Percentiles rank a stretch among this genome's conserved stretches.
Conservation (phyloP, 2,888 invertebrate species). For the Rhamnusium bicolor region DNA sequence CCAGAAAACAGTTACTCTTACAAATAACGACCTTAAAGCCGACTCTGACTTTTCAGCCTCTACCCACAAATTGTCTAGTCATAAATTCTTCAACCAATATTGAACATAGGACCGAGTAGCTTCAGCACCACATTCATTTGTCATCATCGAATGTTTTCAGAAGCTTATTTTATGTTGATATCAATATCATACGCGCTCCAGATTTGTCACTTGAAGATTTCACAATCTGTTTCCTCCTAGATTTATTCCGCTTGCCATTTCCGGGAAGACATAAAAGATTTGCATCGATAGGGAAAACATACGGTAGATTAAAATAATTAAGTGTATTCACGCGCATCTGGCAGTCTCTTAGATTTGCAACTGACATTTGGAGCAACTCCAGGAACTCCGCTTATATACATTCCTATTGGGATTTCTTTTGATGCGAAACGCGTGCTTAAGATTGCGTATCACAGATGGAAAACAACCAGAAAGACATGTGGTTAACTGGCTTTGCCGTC, state of each 20-base stretch:
- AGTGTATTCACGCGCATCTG: conserved; percentile 26
- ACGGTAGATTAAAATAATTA: conserved; percentile 23
- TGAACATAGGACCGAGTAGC: too few relatives aligned
- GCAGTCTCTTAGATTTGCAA: conserved; percentile 23
- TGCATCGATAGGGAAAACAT: not conserved
- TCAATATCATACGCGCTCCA: too few relatives aligned
- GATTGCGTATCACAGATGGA: conserved; percentile 23
- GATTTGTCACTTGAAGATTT: not conserved
- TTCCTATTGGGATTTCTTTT: conserved; percentile 24
- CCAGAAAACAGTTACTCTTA: too few relatives aligned
- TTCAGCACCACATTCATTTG: too few relatives aligned
- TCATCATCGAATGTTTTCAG: too few relatives aligned
- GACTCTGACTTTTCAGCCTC: too few relatives aligned
- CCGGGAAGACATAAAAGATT: not conserved
- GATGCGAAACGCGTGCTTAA: conserved; percentile 30
- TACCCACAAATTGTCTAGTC: too few relatives aligned
- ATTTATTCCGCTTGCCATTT: not conserved
- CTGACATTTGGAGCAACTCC: conserved; percentile 10
- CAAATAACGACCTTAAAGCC: too few relatives aligned
- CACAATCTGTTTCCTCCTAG: not conserved
- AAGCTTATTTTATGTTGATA: too few relatives aligned
- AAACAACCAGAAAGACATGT: conserved; percentile 12
- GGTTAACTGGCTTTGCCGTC: conserved; percentile 16
- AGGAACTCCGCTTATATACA: not conserved
- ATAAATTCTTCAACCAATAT: too few relatives aligned